These are phyloP conservation scores for Gopherus flavomarginatus DNA, from an alignment of 2,113 vertebrate species.

Conservation along the genomic window DNA sequence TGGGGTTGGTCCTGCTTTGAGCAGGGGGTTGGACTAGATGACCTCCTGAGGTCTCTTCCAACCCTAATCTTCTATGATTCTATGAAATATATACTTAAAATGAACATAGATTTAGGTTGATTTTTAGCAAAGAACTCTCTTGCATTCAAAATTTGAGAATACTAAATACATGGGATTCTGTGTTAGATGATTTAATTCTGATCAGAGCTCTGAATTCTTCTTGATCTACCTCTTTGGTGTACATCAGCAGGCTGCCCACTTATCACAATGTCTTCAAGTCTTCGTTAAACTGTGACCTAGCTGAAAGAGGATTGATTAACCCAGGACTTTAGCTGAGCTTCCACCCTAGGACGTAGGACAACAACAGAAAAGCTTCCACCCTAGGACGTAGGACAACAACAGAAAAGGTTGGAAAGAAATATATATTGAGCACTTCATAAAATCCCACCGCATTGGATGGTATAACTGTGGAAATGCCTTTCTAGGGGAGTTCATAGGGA, in stretches of 20 bases:
- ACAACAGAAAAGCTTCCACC: constrained; percentile 33
- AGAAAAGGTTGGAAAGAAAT: not conserved
- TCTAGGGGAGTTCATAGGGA: not conserved
- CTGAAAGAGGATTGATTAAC: not conserved
- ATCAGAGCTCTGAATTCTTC: not conserved
- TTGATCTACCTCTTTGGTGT: not conserved
- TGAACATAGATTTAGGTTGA: not conserved
- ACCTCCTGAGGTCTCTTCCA: too few species aligned
- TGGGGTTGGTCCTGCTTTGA: too few species aligned
- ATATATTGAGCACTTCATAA: not conserved
- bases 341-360: constrained; percentile 1
- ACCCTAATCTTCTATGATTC: too few species aligned
- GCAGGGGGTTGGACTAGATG: too few species aligned
- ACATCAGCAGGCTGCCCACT: not conserved
- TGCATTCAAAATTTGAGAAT: not conserved
- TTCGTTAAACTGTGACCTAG: constrained; percentile 54
- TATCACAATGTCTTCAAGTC: constrained; percentile 2
- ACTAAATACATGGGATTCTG: not conserved
- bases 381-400: not conserved
- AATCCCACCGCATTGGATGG: not conserved
- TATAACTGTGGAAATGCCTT: not conserved
- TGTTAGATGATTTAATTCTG: constrained; percentile 8
- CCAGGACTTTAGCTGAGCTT: constrained; percentile 16
- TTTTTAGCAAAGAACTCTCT: not conserved
- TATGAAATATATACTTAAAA: not conserved